A percentile compares a stretch with the other conserved stretches of the same genome.
phyloP scores from a whole-genome alignment of 1,140 invertebrate species.

The Sarcophaga bullata region DNA sequence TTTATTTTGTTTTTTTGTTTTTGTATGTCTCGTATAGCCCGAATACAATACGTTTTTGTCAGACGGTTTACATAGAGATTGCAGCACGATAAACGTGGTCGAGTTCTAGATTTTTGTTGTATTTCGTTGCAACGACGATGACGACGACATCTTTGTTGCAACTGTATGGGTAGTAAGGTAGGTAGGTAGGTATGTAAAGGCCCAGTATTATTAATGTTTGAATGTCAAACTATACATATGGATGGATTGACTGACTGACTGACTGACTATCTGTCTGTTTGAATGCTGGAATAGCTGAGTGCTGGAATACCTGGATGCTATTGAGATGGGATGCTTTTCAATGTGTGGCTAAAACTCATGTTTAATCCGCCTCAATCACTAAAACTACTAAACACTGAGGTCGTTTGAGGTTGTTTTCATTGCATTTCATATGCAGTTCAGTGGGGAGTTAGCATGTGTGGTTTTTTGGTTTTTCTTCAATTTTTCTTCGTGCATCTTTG shows the following conservation, averaged over 20 bases:
- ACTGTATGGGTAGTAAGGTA: not conserved
- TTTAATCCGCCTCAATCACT: not conserved
- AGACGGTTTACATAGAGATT: slow-evolving; percentile 36
- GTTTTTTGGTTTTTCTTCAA: not conserved
- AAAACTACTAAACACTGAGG: not conserved
- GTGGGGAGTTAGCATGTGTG: no score
- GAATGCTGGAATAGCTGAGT: not conserved
- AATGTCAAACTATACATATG: not conserved
- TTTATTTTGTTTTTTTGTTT: not conserved
- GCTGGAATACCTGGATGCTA: not conserved
- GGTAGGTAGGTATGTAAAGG: not conserved
- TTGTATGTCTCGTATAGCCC: not conserved
- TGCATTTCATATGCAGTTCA: no score
- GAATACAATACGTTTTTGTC: no score
- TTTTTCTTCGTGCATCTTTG: not conserved
- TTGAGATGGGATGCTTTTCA: not conserved
- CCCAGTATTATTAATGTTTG: not conserved
- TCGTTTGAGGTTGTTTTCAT: not conserved
- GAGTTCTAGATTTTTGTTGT: not conserved
- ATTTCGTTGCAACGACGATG: no score
- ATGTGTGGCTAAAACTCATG: not conserved
- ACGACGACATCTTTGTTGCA: not conserved
- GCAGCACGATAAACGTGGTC: slow-evolving; percentile 32
- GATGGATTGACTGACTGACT: no score
- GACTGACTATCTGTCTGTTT: no score